Conservation (phyloP, 1,140 invertebrate species). For the Drosophila nannoptera region DNA sequence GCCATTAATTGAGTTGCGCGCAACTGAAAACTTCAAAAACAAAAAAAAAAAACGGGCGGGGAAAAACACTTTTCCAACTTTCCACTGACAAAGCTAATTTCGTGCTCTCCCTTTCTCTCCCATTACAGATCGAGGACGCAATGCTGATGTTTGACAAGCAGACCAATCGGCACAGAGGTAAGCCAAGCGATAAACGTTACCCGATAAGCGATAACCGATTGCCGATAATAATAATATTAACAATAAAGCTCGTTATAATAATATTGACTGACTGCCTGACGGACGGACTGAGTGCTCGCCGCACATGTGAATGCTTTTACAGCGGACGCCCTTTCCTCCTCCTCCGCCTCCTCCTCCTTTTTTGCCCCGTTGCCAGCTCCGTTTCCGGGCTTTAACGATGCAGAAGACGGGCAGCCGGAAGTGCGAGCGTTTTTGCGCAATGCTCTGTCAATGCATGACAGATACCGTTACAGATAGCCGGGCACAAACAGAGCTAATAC, state of each 20-base stretch:
- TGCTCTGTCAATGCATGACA: constrained; percentile 54
- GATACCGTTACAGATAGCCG: constrained; percentile 40
- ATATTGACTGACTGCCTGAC: constrained; percentile 1
- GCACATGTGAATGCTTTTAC: neutral
- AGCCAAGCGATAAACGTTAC: constrained; percentile 80
- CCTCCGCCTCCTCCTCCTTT: neutral
- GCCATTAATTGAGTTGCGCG: constrained; percentile 72
- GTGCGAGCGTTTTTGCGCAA: constrained; percentile 65
- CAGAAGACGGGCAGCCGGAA: constrained; percentile 50
- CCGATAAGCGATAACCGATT: neutral
- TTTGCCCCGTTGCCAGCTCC: constrained; percentile 18
- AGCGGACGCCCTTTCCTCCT: no score
- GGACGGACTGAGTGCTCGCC: neutral
- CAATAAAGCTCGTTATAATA: constrained; percentile 32
- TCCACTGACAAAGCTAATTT: constrained; percentile 30
- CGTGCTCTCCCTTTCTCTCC: neutral
- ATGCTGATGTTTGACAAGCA: constrained; percentile 99
- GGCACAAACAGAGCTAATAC: constrained; percentile 58
- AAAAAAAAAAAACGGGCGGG: constrained; percentile 30
- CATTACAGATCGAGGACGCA: constrained; percentile 98
- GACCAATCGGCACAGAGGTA: constrained; percentile 99
- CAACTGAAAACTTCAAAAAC: constrained; percentile 46
- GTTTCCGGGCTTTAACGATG: constrained; percentile 71
- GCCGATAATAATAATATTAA: constrained; percentile 7
- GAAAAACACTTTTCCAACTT: constrained; percentile 20